These are phyloP conservation scores for Eulemur rubriventer DNA, from an alignment of 2,797 vertebrate species.

Conservation along the genomic window DNA sequence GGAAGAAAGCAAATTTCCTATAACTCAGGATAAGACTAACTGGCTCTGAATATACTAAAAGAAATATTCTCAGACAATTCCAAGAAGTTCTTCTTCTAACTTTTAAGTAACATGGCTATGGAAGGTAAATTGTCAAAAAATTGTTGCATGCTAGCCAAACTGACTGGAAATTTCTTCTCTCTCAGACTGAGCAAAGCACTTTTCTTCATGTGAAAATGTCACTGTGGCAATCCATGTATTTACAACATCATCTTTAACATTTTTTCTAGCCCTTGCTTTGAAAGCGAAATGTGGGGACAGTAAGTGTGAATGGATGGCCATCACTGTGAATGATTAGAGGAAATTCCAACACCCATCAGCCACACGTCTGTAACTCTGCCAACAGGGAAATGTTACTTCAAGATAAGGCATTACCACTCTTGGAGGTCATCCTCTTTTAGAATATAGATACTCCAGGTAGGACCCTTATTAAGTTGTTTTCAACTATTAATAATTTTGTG, in stretches of 20 bases:
- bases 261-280: neutral
- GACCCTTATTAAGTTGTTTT: neutral
- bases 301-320: neutral
- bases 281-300: neutral
- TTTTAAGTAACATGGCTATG: neutral
- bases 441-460: neutral
- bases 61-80: neutral
- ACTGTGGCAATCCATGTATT: neutral
- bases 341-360: neutral
- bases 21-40: neutral
- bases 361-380: neutral
- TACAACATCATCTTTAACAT: neutral
- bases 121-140: slow-evolving; percentile 6
- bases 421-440: neutral
- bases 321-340: neutral
- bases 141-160: neutral
- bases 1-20: neutral
- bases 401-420: neutral
- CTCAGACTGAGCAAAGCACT: neutral
- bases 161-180: neutral
- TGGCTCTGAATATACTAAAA: neutral
- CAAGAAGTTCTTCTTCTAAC: neutral
- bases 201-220: neutral
- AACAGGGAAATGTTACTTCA: neutral
- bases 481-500: neutral